Evolutionary conservation across 2,113 vertebrate genomes (phyloP).

Genomic region (Otocyon megalotis): DNA sequence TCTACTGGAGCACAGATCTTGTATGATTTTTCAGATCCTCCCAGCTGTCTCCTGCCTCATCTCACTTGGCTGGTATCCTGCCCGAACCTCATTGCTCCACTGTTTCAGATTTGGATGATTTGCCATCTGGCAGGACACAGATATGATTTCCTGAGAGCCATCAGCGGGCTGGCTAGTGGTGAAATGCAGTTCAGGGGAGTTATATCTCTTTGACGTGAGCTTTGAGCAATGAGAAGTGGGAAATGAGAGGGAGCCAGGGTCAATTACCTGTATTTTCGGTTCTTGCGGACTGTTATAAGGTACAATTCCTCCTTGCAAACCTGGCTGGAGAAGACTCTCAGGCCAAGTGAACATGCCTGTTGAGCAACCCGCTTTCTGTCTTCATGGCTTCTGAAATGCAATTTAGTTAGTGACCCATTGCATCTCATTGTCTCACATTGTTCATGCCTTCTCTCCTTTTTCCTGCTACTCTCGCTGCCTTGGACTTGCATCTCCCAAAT

Average conservation of each 20-base stretch:
- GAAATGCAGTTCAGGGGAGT: background rate
- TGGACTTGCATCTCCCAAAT: background rate
- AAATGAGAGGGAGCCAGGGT: background rate
- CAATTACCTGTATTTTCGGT: background rate
- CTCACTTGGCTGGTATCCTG: background rate
- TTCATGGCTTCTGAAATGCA: background rate
- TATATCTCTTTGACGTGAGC: background rate
- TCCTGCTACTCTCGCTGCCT: background rate
- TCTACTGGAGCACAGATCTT: background rate
- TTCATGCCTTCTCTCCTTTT: background rate
- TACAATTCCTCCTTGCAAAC: background rate
- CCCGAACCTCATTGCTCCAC: background rate
- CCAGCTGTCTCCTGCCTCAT: background rate
- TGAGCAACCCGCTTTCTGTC: background rate
- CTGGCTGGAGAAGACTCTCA: background rate
- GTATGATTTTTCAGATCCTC: background rate
- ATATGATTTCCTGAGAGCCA: background rate
- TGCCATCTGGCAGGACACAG: background rate
- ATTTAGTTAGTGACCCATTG: background rate
- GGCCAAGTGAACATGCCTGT: background rate
- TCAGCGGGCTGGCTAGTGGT: background rate
- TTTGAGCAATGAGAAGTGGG: background rate
- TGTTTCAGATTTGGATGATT: background rate
- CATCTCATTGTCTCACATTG: background rate
- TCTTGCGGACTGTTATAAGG: background rate